A percentile compares a stretch with the other conserved stretches of the same genome.
phyloP scores from a whole-genome alignment of 2,797 vertebrate species.

The Telmatherina bonti region DNA sequence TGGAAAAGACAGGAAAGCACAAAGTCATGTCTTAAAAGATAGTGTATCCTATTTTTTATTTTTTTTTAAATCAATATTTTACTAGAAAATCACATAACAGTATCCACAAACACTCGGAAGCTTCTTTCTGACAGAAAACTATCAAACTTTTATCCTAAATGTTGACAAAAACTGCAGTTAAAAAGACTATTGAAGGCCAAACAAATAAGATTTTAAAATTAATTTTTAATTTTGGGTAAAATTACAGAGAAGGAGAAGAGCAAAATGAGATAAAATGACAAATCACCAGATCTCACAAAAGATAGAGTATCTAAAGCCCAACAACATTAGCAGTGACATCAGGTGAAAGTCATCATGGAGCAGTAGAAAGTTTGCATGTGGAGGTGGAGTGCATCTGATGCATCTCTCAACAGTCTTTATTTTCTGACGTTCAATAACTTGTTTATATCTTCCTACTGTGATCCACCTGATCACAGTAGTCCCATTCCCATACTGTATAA shows the following conservation, averaged over 20 bases:
- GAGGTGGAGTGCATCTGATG: not conserved
- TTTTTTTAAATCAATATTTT: not conserved
- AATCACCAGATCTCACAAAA: not conserved
- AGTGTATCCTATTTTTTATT: not conserved
- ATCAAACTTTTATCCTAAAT: not conserved
- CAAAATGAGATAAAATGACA: not conserved
- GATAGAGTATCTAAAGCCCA: not conserved
- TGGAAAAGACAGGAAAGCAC: too few relatives aligned
- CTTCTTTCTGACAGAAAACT: not conserved
- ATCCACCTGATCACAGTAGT: not conserved
- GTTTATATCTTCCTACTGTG: not conserved
- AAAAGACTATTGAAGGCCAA: not conserved
- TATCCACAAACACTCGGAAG: not conserved
- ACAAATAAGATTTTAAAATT: too few relatives aligned
- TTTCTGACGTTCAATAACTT: not conserved
- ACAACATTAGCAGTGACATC: not conserved
- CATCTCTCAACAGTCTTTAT: not conserved
- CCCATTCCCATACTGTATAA: not conserved
- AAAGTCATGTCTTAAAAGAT: too few relatives aligned
- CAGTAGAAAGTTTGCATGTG: not conserved
- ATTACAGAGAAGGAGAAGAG: conserved; percentile 11
- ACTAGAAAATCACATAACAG: not conserved
- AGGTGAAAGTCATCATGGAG: not conserved
- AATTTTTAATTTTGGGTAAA: too few relatives aligned
- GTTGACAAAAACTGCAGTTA: conserved; percentile 14